Evolutionary conservation across 2,888 invertebrate species (phyloP), one percentile per base, ranked within the genome.

Genomic region (Andrena bicolor): DNA sequence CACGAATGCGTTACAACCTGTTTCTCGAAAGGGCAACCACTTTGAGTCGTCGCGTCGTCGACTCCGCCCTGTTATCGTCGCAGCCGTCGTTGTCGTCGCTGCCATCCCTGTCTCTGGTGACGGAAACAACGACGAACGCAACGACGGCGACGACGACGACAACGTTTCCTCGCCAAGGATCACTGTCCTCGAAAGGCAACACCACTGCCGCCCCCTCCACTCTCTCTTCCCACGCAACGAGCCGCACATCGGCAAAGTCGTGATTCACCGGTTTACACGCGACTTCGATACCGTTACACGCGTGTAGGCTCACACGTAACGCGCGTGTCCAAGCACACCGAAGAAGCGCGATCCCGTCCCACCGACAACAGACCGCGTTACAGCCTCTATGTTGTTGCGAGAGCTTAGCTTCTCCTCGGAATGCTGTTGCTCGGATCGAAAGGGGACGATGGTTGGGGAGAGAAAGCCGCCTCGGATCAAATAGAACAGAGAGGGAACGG

Each of bases 251-350:
- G 85, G 74, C 76, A 76, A 79, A 76, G 81, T 76, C 79, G 90
- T 92, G 91, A 92, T 91, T 92, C 92, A 91, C 86, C 89, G 84
- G 87, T 88, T 88, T 88, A 89, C 90, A 90, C 88, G 86, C 90
- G 85, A 87, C 88, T 82, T 76, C 70, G 87, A 83, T 89, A 91
- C 88, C 90, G 91, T 88, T 90, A 90, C 85, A 85, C 88, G 86
- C 86, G 88, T 88, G 88, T 87, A 82, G 84, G 83, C 83, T 82
- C 70, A 82, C 80, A 63, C 63, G 69, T 48, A 49, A 60, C 53
- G 61, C 51, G 61, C 51, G 76, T 68, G 63, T 41, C 56, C 49
- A 56, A 6, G 64, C n/a, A 51, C n/a, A 56, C 16, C 53, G 66
- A 64, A 61, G 66, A 63, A 16, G n/a, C 56, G 20, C 48, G 73